A percentile compares a stretch with the other conserved stretches of the same genome.
Evolutionary conservation across 2,888 invertebrate species (phyloP).

Genomic region (Scelioninae gen. 2): DNA sequence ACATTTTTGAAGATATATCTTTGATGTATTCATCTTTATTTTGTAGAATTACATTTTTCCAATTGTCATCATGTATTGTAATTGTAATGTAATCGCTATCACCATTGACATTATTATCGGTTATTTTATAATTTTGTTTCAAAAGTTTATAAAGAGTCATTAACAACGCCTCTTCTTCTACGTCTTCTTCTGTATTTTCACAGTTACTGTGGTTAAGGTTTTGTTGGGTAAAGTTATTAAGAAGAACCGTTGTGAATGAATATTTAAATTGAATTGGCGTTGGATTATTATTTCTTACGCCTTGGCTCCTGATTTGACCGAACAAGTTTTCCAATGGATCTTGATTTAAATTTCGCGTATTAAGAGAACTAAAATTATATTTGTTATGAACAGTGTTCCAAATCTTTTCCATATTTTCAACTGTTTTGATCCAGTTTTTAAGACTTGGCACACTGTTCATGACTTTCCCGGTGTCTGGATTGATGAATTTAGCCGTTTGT

Average conservation of each 20-base stretch:
- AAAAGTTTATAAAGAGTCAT: conserved; percentile 1
- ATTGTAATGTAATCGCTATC: conserved; percentile 1
- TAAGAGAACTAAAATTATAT: no score
- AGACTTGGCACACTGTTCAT: conserved; percentile 1
- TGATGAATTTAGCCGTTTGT: conserved; percentile 1
- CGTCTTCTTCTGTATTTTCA: conserved; percentile 1
- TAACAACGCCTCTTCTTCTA: conserved; percentile 1
- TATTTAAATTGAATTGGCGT: no score
- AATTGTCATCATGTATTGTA: conserved; percentile 1
- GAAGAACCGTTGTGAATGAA: no score
- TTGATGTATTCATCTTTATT: no score
- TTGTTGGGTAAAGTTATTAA: conserved; percentile 1
- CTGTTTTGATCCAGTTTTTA: conserved; percentile 1
- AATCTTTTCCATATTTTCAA: conserved; percentile 1
- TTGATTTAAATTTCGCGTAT: no score
- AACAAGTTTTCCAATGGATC: no score
- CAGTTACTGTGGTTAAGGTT: conserved; percentile 1
- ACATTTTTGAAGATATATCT: no score
- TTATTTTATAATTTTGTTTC: conserved; percentile 1
- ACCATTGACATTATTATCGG: conserved; percentile 1
- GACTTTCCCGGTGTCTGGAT: conserved; percentile 1
- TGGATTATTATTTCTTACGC: no score
- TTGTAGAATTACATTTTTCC: no score
- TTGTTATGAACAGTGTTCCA: no score
- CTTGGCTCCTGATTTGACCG: no score